Base-by-base conservation (phyloP, 2,797 vertebrate species). In the Chelon auratus region DNA sequence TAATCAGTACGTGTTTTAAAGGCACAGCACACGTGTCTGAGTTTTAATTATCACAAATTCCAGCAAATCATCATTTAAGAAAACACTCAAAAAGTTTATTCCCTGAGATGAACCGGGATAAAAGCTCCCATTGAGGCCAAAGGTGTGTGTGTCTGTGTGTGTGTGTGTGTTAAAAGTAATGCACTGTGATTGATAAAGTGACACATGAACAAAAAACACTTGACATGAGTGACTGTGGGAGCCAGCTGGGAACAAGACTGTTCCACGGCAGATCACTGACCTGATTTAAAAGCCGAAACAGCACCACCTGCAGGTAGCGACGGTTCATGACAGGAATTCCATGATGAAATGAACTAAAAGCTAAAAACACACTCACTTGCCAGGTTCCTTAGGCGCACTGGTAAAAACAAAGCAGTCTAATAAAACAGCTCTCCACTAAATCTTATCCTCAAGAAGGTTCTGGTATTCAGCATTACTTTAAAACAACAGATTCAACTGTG, bases 91-190 rank as follows among this genome's bases (percentile, higher is more conserved):
- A 56, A 40, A 10, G 12, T 47, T 51, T 65, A 30, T 8, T 91
- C 80, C 88, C 88, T 89, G 84, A 89, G 78, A 81, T 82, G 50
- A 76, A 26, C 9, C 39, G 24, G 6, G 62, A 69, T 13, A 2
- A 36, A 17, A 55, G 36, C 40, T 82, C 64, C 64, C 26, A 30
- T 3, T 18, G 42, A 74, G 66, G 61, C 9, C 40, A 42, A 39
- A 53, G 18, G 17, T 71, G 26, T 7, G n/a, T 33, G 7, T 33
- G 30, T 33, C 5, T 33, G 30, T 33, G 30, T 33, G 30, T 33
- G 5, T 33, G 30, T 33, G 30, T 33, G 30, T 26, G 24, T 26
- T 20, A 13, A 70, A 60, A 36, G 11, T 11, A 64, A 65, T 39
- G 18, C 17, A 45, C 33, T 50, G 8, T 22, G 37, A 24, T 20